Percentiles rank a stretch among this genome's conserved stretches.
Conservation (phyloP, 1,140 invertebrate species). For the Centruroides sculpturatus region DNA sequence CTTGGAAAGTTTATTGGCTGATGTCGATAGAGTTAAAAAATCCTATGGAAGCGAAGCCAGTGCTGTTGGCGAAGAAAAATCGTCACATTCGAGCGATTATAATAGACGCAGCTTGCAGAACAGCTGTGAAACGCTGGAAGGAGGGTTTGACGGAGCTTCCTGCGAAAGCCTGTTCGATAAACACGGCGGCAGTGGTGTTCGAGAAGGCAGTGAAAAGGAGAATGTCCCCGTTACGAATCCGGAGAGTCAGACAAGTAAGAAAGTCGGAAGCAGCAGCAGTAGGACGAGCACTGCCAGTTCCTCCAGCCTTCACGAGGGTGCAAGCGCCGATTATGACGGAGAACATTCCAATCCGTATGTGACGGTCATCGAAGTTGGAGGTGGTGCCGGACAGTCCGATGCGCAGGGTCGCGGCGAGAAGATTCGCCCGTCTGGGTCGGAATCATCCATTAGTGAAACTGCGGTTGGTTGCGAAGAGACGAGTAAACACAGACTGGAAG, state of each 20-base stretch:
- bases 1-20: constrained; percentile 59
- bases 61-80: not conserved
- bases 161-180: not conserved
- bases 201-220: no score
- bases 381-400: not conserved
- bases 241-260: no score
- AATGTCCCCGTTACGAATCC: no score
- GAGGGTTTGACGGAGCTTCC: not conserved
- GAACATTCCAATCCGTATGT: constrained; percentile 9
- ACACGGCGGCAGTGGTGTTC: not conserved
- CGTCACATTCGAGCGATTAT: no score
- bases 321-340: not conserved
- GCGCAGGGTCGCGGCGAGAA: not conserved
- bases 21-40: constrained; percentile 46
- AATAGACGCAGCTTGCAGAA: not conserved
- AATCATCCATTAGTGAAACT: no score
- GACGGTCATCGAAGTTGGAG: constrained; percentile 12
- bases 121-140: not conserved
- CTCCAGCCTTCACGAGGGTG: not conserved
- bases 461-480: no score
- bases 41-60: not conserved
- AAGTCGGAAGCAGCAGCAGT: no score
- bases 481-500: not conserved
- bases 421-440: not conserved
- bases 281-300: no score